These are phyloP conservation scores for Steinernema scapterisci DNA, from an alignment of 2,888 invertebrate species.

Conservation along the genomic window DNA sequence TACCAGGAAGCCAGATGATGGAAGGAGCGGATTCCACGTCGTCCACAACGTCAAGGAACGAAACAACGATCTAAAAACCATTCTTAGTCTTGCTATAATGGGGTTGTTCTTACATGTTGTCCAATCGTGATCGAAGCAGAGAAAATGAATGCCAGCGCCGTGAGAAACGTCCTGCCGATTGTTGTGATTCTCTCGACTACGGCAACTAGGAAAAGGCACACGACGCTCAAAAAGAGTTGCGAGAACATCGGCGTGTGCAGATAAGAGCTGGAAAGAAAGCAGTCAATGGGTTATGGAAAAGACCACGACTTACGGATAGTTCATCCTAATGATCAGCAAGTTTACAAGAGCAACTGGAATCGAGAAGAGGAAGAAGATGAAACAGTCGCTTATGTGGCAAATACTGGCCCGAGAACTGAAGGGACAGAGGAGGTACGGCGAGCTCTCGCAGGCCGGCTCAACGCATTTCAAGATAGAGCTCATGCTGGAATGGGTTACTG, in stretches of 20 bases:
- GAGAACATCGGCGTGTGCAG: slow-evolving; percentile 55
- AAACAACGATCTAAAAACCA: slow-evolving; percentile 40
- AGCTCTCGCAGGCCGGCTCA: slow-evolving; percentile 54
- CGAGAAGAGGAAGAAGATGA: slow-evolving; percentile 55
- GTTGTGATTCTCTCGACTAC: slow-evolving; percentile 49
- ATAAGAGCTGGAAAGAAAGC: too few species aligned
- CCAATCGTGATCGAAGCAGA: slow-evolving; percentile 71
- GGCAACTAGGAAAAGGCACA: slow-evolving; percentile 52
- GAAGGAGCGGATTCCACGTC: slow-evolving; percentile 50
- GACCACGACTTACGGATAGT: slow-evolving; percentile 59
- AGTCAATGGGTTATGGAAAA: too few species aligned
- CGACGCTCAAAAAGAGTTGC: slow-evolving; percentile 56
- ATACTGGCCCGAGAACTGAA: slow-evolving; percentile 45
- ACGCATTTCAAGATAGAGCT: slow-evolving; percentile 63
- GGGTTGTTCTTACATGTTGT: slow-evolving; percentile 56
- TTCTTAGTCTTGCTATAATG: slow-evolving; percentile 10
- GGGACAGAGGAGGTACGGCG: slow-evolving; percentile 62
- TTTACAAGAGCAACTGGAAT: slow-evolving; percentile 59
- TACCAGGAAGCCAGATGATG: slow-evolving; percentile 62
- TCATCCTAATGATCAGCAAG: slow-evolving; percentile 52
- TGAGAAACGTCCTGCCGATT: slow-evolving; percentile 75
- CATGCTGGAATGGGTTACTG: slow-evolving; percentile 47
- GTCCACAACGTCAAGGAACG: slow-evolving; percentile 43
- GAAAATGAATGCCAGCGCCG: slow-evolving; percentile 79
- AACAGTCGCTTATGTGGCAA: slow-evolving; percentile 58